These are phyloP conservation scores for Myotis findleyi DNA, from an alignment of 2,797 vertebrate genomes.

Conservation along the genomic window DNA sequence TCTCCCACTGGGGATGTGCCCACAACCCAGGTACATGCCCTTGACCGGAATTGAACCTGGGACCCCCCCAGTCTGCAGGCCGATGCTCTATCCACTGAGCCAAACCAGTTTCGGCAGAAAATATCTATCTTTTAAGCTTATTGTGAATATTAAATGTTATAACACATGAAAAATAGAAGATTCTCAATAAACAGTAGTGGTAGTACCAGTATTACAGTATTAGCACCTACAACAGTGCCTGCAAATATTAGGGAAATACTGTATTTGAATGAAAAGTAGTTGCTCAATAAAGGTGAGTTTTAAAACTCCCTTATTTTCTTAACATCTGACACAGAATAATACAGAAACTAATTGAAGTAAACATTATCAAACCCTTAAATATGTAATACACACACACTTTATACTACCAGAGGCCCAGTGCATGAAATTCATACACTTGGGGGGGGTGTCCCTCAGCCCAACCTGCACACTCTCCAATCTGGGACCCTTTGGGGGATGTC, in stretches of 20 bases:
- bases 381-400: background rate
- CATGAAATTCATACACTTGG: no score
- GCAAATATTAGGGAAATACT: background rate
- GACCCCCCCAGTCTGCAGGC: no score
- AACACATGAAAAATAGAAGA: background rate
- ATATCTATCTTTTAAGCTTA: background rate
- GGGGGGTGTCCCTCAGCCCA: no score
- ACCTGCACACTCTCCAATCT: no score
- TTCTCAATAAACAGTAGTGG: background rate
- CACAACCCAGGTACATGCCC: no score
- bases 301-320: background rate
- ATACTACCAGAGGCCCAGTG: background rate
- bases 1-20: no score
- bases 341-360: background rate
- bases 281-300: constrained; percentile 33
- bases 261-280: constrained; percentile 7
- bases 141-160: background rate
- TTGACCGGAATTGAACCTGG: no score
- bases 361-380: background rate
- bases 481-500: no score
- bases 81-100: no score
- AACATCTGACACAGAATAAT: constrained; percentile 17
- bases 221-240: background rate
- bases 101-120: no score
- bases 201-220: background rate